phyloP scores from a whole-genome alignment of 2,113 vertebrate genomes.

The Psammodynastes pulverulentus region DNA sequence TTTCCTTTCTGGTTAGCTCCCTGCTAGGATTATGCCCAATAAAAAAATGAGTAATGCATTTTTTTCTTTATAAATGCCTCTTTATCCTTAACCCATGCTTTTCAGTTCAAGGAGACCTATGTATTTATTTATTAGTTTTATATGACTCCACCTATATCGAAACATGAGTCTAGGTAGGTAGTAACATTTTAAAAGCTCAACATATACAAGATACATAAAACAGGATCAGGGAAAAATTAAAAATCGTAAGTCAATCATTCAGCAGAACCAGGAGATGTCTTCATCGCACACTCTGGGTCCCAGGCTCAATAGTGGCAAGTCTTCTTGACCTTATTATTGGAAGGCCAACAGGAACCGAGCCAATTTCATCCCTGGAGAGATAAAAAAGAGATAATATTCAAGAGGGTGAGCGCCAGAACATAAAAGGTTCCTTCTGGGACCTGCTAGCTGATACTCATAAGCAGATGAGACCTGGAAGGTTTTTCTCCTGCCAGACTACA shows the following conservation, averaged over 20 bases:
- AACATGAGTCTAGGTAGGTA: background rate
- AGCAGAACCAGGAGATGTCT: background rate
- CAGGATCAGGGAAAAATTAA: background rate
- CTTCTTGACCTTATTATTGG: background rate
- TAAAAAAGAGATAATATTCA: too few relatives aligned
- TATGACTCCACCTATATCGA: background rate
- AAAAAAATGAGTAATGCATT: background rate
- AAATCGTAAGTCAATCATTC: background rate
- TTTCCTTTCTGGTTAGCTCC: background rate
- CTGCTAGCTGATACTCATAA: background rate
- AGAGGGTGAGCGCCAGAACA: background rate
- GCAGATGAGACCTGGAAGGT: background rate
- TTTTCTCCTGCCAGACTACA: background rate
- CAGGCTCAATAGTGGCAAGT: background rate
- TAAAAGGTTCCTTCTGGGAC: background rate
- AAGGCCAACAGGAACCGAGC: background rate
- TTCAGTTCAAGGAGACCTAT: background rate
- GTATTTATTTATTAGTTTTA: background rate
- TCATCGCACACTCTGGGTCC: background rate
- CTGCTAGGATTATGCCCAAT: background rate
- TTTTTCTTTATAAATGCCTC: background rate
- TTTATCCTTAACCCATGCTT: background rate
- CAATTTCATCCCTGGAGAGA: background rate
- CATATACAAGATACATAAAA: background rate
- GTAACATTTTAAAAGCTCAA: background rate